Evolutionary conservation across 2,888 invertebrate genomes (phyloP), one percentile per base, ranked within the genome.

Genomic region (Hypercompe scribonia): DNA sequence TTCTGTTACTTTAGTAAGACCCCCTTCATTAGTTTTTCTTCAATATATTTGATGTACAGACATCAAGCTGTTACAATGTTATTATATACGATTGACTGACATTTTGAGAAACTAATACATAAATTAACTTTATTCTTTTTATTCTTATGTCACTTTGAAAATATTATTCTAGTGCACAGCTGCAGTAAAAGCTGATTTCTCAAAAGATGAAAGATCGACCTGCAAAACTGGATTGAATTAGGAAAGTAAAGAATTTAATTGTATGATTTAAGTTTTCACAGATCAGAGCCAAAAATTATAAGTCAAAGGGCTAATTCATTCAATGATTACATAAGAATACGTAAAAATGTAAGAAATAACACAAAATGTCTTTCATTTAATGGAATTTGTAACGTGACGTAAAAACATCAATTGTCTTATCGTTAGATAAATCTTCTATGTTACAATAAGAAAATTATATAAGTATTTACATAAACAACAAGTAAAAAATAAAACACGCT

Each of bases 401-500:
- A 61, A 13, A 54, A 54, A 28, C n/a, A 61, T 61, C 28, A 61
- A 31, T 4, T 11, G 4, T 15, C 13, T 5, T 18, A 18, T 61
- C 15, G 3, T 61, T 13, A 28, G 15, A 31, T 18, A 61, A 31
- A 61, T 15, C 15, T 31, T 15, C 31, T n/a, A n/a, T n/a, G n/a
- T n/a, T n/a, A 7, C 54, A n/a, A n/a, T n/a, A n/a, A 54, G n/a
- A n/a, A n/a, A 24, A 24, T 10, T 24, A n/a, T 50, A 10, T 21
- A 58, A 3, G 28, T 28, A 61, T 54, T 54, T 54, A 24, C 24
- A 54, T 11, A 2, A 54, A 10, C 18, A 31, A 31, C 18, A 18
- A 31, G 8, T 18, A 18, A 36, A 8, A 61, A 46, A 54, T 10
- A 24, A 71, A 73, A 66, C 70, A 71, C 11, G 33, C 31, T 46